Evolutionary conservation across 2,113 vertebrate species (phyloP).

Genomic region (Ranitomeya imitator): DNA sequence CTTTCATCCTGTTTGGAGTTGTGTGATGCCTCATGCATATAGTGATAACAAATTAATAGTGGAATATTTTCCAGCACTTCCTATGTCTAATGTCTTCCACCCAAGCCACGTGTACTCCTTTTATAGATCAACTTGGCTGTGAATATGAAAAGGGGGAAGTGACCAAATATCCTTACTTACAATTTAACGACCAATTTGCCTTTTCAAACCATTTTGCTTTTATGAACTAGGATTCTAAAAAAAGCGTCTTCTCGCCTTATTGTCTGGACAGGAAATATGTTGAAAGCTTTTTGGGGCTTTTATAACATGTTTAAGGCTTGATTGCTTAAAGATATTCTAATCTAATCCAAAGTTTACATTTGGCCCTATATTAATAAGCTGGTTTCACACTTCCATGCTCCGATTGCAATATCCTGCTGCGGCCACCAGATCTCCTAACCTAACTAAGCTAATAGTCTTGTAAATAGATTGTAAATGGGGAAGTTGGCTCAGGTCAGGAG

Average conservation of each 20-base stretch:
- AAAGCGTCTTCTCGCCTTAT: neutral
- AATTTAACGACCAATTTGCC: neutral
- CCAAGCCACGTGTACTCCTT: neutral
- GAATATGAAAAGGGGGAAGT: neutral
- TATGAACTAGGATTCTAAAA: neutral
- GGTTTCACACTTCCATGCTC: no score
- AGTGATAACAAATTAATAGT: neutral
- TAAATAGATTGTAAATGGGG: no score
- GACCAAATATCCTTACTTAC: neutral
- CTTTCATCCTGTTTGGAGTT: constrained; percentile 8
- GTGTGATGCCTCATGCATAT: neutral
- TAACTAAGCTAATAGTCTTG: no score
- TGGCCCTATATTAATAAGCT: no score
- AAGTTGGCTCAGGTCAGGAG: no score
- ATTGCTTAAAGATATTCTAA: no score
- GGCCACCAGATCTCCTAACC: no score
- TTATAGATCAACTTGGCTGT: neutral
- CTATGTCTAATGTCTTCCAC: neutral
- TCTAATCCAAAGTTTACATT: no score
- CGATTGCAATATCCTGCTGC: no score
- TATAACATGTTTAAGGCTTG: no score
- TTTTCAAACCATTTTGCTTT: neutral
- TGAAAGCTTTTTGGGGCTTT: neutral
- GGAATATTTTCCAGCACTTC: neutral
- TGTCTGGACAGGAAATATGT: neutral